Evolutionary conservation across 2,888 invertebrate genomes (phyloP).

Genomic region (Chydorus sphaericus): DNA sequence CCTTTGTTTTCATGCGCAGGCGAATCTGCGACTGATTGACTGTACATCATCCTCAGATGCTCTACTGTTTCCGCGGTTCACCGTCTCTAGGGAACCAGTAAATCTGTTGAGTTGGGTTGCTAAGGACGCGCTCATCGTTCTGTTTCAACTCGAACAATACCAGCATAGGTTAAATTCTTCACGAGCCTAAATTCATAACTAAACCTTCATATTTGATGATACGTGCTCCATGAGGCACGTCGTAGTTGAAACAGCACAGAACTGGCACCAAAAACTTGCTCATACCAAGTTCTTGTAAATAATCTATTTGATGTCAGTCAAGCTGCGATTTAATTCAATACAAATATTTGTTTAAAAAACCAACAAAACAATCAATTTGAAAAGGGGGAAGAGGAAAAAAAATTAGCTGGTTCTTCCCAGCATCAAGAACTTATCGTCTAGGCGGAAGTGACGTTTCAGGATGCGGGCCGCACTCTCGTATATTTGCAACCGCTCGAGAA

Average conservation of each 20-base stretch:
- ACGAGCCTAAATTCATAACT: no score
- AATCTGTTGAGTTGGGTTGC: conserved; percentile 48
- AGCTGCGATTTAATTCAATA: conserved; percentile 12
- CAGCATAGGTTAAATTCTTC: no score
- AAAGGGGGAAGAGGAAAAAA: conserved; percentile 83
- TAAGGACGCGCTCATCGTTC: conserved; percentile 53
- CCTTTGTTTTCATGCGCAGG: conserved; percentile 12
- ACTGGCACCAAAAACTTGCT: conserved; percentile 61
- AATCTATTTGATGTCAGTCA: conserved; percentile 7
- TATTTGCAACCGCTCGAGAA: no score
- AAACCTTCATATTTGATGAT: conserved; percentile 84
- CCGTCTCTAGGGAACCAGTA: conserved; percentile 26
- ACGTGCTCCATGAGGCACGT: conserved; percentile 77
- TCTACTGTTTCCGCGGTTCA: no score
- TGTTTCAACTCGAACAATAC: no score
- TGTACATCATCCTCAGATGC: not conserved
- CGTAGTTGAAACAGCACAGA: conserved; percentile 64
- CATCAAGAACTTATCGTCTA: conserved; percentile 89
- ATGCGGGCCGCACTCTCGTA: no score
- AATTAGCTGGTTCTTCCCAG: conserved; percentile 85
- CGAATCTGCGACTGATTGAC: not conserved
- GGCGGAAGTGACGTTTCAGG: conserved; percentile 61
- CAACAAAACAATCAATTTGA: conserved; percentile 58
- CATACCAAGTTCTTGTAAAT: conserved; percentile 46
- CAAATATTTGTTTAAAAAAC: conserved; percentile 51